Evolutionary conservation across 2,888 invertebrate species (phyloP), one percentile per base, ranked within the genome.

Genomic region (Limenitis camilla): DNA sequence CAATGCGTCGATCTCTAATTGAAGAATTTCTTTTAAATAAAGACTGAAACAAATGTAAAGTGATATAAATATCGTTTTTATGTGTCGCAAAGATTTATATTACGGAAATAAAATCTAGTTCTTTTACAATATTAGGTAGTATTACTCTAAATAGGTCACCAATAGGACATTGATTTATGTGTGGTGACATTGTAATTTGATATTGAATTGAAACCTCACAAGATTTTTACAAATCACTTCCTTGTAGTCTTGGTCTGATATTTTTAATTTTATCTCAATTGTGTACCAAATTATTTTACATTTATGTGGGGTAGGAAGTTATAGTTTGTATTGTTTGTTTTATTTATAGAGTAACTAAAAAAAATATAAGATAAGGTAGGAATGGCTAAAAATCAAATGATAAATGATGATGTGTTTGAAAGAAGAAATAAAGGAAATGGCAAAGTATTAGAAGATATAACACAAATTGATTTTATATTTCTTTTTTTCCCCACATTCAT

Each of bases 71-170:
- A 45, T 36, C 4, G 11, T n/a, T 45, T 5, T 8, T 11, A 28
- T 28, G 4, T 11, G 5, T 2, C 30, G 9, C 35, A 36, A 11
- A 4, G 11, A 9, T 11, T 8, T 9, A 11, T 8, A 36, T 36
- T 36, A 8, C 11, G 10, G 10, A 4, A 5, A 4, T 4, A 29
- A 0, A 36, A 6, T 8, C 10, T 11, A 8, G 28, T 36, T 11
- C 9, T 8, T 36, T 29, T 29, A 9, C 36, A 29, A 5, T 28
- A 29, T 11, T 45, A 45, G 28, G 35, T 36, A 6, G 6, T 45
- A 45, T 45, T 29, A 29, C 29, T 42, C 10, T 6, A 45, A 45
- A 45, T 45, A 45, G 45, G 45, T 45, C 45, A 45, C 28, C 45
- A 35, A 43, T 32, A 9, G 6, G 9, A 35, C 27, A 33, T 44